Base-by-base conservation (phyloP, 2,888 invertebrate species). In the Marronus borbonicus region DNA sequence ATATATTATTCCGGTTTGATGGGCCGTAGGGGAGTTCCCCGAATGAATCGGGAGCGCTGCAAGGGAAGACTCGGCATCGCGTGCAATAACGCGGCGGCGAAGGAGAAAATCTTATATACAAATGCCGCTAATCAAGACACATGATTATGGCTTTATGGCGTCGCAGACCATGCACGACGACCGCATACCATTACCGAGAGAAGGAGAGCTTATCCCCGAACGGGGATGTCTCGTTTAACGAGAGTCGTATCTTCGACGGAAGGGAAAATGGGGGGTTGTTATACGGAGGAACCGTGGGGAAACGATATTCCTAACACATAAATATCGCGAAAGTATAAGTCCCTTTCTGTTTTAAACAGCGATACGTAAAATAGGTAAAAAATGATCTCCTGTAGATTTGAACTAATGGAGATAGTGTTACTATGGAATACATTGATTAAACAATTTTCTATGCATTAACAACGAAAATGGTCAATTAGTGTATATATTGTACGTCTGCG, bases 61-160 rank as follows among this genome's bases (percentile, higher is more conserved):
- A 84, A 84, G 77, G 80, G 77, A 20, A 58, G 17, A 17, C 20
- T 20, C 72, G 72, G 70, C 76, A 72, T 80, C 83, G 83, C 82
- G 83, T 84, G 85, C 85, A 86, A 86, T 86, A 86, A 85, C 84
- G 84, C 85, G 85, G 84, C 60, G 72, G 74, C 64, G 76, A 65
- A 77, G 81, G 83, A 83, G 85, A 85, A 84, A 86, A 86, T 87
- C 87, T 87, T 87, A 86, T 86, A 86, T 86, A 88, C 88, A 88
- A 88, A 88, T 86, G 88, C 87, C 85, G 87, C 88, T 88, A 88
- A 88, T 88, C 88, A 88, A 88, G 88, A 88, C 88, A 87, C 88
- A 88, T 86, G 88, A 88, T 88, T 88, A 88, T 88, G 86, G 87
- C 85, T 83, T 83, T 84, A 84, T 82, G 84, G 84, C 83, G 83